Percentiles rank a stretch among this genome's conserved stretches.
Conservation (phyloP, 2,113 vertebrate genomes). For the Fulica atra region DNA sequence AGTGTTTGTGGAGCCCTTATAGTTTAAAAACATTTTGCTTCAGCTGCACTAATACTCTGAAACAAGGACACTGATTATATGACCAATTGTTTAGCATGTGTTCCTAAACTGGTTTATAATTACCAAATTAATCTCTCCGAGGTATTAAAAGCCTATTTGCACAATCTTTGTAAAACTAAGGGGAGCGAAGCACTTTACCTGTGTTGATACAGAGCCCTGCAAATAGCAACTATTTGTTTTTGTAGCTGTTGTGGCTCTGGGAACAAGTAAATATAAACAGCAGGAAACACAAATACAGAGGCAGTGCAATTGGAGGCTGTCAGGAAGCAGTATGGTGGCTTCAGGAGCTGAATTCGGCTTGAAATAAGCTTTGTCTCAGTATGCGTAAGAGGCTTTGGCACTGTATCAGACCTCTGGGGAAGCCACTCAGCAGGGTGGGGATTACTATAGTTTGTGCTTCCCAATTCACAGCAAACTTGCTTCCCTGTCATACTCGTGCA, state of each 20-base stretch:
- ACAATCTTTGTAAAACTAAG: conserved; percentile 53
- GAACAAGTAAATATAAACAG: conserved; percentile 84
- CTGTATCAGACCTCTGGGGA: conserved; percentile 83
- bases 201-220: conserved; percentile 61
- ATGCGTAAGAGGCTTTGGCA: conserved; percentile 78
- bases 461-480: conserved; percentile 78
- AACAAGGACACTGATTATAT: conserved; percentile 67
- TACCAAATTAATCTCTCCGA: conserved; percentile 78
- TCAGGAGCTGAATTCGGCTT: conserved; percentile 73
- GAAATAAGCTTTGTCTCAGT: conserved; percentile 84
- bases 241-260: conserved; percentile 76
- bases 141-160: conserved; percentile 79
- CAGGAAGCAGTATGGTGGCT: conserved; percentile 76
- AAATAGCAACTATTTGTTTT: conserved; percentile 79
- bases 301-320: conserved; percentile 73
- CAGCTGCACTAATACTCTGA: conserved; percentile 55
- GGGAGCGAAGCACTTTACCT: conserved; percentile 61
- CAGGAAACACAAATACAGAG: conserved; percentile 79
- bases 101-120: conserved; percentile 78
- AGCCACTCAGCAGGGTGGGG: conserved; percentile 79
- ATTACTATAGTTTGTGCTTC: conserved; percentile 80
- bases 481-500: conserved; percentile 58
- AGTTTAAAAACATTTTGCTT: conserved; percentile 60
- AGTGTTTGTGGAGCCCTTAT: conserved; percentile 54
- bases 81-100: conserved; percentile 76